Percentiles rank a stretch among this genome's conserved stretches.
Evolutionary conservation across 35 echinoderm and acorn worm genomes (phyloP).

Genomic region (Acanthaster planci): DNA sequence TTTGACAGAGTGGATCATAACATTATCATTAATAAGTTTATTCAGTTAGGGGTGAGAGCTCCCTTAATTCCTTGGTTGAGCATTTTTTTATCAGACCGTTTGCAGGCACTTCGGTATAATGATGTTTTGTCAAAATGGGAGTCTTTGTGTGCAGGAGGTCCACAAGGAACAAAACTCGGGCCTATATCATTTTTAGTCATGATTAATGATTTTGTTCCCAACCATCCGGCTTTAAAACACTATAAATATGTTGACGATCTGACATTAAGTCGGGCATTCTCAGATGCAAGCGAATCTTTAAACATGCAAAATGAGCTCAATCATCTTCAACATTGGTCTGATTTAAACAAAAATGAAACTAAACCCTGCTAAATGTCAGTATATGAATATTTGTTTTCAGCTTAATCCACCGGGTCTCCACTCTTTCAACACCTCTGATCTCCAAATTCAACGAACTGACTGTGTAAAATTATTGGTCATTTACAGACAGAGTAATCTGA

Average conservation of each 20-base stretch:
- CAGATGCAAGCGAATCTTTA: not conserved
- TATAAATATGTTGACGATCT: not conserved
- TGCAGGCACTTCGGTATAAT: not conserved
- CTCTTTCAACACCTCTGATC: not conserved
- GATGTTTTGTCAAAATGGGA: not conserved
- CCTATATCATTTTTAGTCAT: not conserved
- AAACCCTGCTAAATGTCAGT: not conserved
- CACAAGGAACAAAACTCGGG: not conserved
- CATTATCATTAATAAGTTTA: not conserved
- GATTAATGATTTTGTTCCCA: not conserved
- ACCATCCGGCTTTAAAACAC: not conserved
- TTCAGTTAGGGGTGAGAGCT: not conserved
- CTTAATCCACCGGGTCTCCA: not conserved
- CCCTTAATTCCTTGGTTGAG: not conserved
- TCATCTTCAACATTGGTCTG: not conserved
- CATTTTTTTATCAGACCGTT: not conserved
- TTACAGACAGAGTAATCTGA: not conserved
- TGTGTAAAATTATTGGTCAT: not conserved
- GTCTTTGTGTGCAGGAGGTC: not conserved
- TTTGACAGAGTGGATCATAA: too few relatives aligned
- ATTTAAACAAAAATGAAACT: not conserved
- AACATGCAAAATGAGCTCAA: not conserved
- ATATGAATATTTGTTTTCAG: not conserved
- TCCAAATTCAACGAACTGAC: not conserved
- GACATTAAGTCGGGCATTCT: not conserved